Percentiles rank a stretch among this genome's conserved stretches.
Evolutionary conservation across 2,888 invertebrate genomes (phyloP).

Genomic region (Caprella mutica): DNA sequence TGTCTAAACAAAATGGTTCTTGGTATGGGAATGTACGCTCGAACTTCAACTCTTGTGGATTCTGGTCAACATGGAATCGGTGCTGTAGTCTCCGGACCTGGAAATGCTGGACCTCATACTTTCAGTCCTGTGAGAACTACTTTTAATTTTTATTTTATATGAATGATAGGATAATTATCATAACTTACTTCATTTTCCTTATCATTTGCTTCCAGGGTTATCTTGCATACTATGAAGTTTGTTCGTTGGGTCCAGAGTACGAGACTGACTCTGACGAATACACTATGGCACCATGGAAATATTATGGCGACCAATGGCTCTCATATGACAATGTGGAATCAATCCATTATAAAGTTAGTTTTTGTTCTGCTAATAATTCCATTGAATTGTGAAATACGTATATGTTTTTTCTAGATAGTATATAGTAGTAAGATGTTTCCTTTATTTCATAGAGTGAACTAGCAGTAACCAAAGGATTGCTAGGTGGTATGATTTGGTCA

Average conservation of each 20-base stretch:
- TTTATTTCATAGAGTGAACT: constrained; percentile 42
- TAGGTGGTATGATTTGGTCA: constrained; percentile 79
- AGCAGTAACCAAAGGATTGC: constrained; percentile 54
- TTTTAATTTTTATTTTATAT: no score
- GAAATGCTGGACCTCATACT: constrained; percentile 65
- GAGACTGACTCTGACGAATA: neutral
- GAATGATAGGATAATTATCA: no score
- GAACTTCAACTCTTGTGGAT: constrained; percentile 52
- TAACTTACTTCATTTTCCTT: no score
- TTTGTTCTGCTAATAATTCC: no score
- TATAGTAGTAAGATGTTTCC: no score
- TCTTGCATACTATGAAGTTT: constrained; percentile 75
- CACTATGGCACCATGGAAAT: constrained; percentile 8
- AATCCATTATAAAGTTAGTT: constrained; percentile 1
- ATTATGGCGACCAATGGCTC: constrained; percentile 1
- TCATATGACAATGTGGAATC: constrained; percentile 7
- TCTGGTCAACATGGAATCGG: constrained; percentile 45
- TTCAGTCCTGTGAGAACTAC: constrained; percentile 58
- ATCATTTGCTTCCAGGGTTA: no score
- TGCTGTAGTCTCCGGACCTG: constrained; percentile 47
- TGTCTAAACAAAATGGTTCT: constrained; percentile 63
- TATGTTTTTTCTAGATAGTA: no score
- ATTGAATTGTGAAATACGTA: no score
- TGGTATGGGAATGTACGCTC: constrained; percentile 70
- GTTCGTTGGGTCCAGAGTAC: constrained; percentile 10